These are phyloP conservation scores for Lutraria rhynchaena DNA, from an alignment of 1,140 invertebrate genomes.

Conservation along the genomic window DNA sequence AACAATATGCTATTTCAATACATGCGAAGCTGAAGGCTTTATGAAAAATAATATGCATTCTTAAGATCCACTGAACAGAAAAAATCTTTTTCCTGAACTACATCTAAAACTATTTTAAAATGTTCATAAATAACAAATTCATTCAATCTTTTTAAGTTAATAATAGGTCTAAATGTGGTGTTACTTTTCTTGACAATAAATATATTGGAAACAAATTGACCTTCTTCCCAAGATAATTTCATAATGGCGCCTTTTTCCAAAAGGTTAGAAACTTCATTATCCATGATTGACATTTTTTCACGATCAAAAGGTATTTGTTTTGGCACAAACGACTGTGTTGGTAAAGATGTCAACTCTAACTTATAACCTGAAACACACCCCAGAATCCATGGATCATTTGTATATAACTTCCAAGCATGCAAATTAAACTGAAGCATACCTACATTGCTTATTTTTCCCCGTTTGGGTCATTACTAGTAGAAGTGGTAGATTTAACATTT, in stretches of 20 bases:
- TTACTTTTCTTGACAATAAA: slow-evolving; percentile 58
- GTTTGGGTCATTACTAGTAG: background rate
- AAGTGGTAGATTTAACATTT: background rate
- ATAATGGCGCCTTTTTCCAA: slow-evolving; percentile 47
- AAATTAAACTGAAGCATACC: background rate
- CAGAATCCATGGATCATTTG: slow-evolving; percentile 33
- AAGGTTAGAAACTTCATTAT: slow-evolving; percentile 29
- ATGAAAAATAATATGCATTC: too few relatives aligned
- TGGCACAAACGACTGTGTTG: slow-evolving; percentile 21
- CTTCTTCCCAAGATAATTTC: background rate
- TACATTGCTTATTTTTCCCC: background rate
- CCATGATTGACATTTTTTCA: slow-evolving; percentile 6
- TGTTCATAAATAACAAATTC: slow-evolving; percentile 57
- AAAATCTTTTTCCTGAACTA: slow-evolving; percentile 48
- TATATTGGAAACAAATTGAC: slow-evolving; percentile 60
- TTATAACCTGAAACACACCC: slow-evolving; percentile 20
- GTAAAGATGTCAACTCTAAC: background rate
- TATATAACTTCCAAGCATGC: slow-evolving; percentile 7
- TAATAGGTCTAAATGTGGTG: slow-evolving; percentile 38
- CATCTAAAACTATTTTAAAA: slow-evolving; percentile 52
- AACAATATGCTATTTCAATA: too few relatives aligned
- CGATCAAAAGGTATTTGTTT: slow-evolving; percentile 31
- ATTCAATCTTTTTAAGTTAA: slow-evolving; percentile 62
- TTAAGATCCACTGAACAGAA: slow-evolving; percentile 57
- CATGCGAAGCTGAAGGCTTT: too few relatives aligned